Evolutionary conservation across 2,888 invertebrate genomes (phyloP).

Genomic region (Melinaea menophilus): DNA sequence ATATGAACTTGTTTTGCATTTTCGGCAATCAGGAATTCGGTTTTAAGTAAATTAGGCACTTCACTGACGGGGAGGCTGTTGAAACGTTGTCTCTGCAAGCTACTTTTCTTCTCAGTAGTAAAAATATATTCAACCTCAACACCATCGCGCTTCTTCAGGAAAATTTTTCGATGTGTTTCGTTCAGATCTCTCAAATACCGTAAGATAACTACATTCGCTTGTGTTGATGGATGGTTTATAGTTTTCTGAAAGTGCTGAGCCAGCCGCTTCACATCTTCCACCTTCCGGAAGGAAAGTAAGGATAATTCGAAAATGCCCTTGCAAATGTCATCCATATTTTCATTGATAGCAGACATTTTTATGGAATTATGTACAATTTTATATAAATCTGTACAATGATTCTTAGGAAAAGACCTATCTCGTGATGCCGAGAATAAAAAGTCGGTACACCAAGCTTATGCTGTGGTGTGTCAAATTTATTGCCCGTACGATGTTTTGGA

Average conservation of each 20-base stretch:
- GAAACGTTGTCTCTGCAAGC: slow-evolving; percentile 64
- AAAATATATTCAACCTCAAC: slow-evolving; percentile 71
- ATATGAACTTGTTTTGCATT: slow-evolving; percentile 68
- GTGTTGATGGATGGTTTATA: slow-evolving; percentile 57
- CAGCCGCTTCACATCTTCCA: slow-evolving; percentile 63
- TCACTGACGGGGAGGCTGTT: slow-evolving; percentile 70
- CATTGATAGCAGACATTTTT: slow-evolving; percentile 40
- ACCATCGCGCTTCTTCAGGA: slow-evolving; percentile 56
- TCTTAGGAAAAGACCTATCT: slow-evolving; percentile 42
- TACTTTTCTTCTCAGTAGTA: slow-evolving; percentile 70
- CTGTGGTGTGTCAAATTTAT: slow-evolving; percentile 22
- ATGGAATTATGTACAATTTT: slow-evolving; percentile 16
- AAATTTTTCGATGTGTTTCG: slow-evolving; percentile 57
- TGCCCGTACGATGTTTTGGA: slow-evolving; percentile 47
- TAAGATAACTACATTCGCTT: slow-evolving; percentile 46
- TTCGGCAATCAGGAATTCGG: slow-evolving; percentile 54
- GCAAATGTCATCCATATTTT: slow-evolving; percentile 46
- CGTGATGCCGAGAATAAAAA: slow-evolving; percentile 42
- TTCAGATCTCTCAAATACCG: slow-evolving; percentile 56
- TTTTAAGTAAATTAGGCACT: slow-evolving; percentile 66
- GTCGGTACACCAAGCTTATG: slow-evolving; percentile 30
- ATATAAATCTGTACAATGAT: slow-evolving; percentile 44
- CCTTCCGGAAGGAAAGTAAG: slow-evolving; percentile 62
- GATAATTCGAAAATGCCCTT: slow-evolving; percentile 52
- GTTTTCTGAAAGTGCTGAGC: slow-evolving; percentile 60